phyloP scores from a whole-genome alignment of 2,113 vertebrate species.

The Synodontis membranacea region DNA sequence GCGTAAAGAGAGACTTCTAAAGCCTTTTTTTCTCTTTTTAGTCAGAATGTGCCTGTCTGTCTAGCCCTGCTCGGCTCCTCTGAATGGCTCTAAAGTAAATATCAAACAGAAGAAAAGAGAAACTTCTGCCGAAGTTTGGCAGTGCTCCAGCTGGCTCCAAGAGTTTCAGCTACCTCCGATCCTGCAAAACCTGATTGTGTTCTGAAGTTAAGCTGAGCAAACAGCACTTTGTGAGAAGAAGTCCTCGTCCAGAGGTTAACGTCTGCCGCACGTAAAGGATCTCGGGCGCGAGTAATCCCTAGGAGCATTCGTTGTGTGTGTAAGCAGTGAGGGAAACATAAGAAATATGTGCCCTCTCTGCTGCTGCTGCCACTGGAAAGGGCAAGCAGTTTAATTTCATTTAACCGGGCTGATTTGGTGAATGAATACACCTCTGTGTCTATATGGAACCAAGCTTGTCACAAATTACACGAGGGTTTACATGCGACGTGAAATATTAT shows the following conservation, averaged over 20 bases:
- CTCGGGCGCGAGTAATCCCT: constrained; percentile 38
- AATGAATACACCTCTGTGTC: constrained; percentile 45
- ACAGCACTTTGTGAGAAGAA: constrained; percentile 42
- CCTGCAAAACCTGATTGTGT: constrained; percentile 60
- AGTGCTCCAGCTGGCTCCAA: constrained; percentile 46
- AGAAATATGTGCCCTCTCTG: constrained; percentile 23
- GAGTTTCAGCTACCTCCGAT: constrained; percentile 43
- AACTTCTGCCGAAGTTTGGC: constrained; percentile 58
- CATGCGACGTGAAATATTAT: constrained; percentile 35
- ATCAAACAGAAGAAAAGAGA: constrained; percentile 60
- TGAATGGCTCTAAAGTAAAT: constrained; percentile 60
- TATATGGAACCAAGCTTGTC: constrained; percentile 28
- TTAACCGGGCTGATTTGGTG: constrained; percentile 41
- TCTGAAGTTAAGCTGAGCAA: constrained; percentile 51
- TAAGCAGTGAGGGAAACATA: constrained; percentile 20
- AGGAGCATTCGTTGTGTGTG: constrained; percentile 32
- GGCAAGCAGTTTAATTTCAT: constrained; percentile 40
- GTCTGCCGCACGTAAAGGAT: constrained; percentile 14
- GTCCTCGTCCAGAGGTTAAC: constrained; percentile 35
- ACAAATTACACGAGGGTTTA: constrained; percentile 26
- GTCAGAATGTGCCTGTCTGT: constrained; percentile 53
- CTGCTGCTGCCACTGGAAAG: constrained; percentile 14
- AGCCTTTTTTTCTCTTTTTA: constrained; percentile 39
- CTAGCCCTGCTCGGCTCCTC: constrained; percentile 40
- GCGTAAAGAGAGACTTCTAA: constrained; percentile 44